Evolutionary conservation across 1,140 invertebrate genomes (phyloP).

Genomic region (Caerostris darwini): DNA sequence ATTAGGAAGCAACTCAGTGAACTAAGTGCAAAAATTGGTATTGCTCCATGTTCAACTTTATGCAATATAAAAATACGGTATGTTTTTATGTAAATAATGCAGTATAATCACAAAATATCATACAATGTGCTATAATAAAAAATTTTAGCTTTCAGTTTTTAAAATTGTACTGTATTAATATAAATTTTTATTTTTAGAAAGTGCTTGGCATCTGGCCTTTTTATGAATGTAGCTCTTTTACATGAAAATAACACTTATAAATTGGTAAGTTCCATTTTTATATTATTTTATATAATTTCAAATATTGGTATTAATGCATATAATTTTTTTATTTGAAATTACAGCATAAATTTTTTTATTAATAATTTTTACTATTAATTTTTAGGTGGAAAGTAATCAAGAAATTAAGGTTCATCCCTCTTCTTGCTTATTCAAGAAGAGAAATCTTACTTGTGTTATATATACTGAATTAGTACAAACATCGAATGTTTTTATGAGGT

Average conservation of each 20-base stretch:
- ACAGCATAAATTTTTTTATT: neutral
- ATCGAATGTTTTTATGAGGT: slow-evolving; percentile 88
- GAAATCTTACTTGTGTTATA: slow-evolving; percentile 86
- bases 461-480: slow-evolving; percentile 95
- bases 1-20: slow-evolving; percentile 91
- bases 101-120: neutral
- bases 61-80: slow-evolving; percentile 1
- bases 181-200: slow-evolving; percentile 23
- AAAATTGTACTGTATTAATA: slow-evolving; percentile 81
- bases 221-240: slow-evolving; percentile 94
- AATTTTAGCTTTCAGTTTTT: slow-evolving; percentile 83
- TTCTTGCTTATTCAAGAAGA: slow-evolving; percentile 88
- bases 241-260: slow-evolving; percentile 88
- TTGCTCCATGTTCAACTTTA: slow-evolving; percentile 81
- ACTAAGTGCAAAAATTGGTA: slow-evolving; percentile 88
- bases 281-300: too few relatives aligned
- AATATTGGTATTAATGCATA: neutral
- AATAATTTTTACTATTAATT: slow-evolving; percentile 80
- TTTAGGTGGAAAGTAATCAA: slow-evolving; percentile 82
- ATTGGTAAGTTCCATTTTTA: slow-evolving; percentile 84
- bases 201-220: slow-evolving; percentile 87
- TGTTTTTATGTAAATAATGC: neutral
- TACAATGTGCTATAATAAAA: slow-evolving; percentile 81
- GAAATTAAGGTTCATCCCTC: slow-evolving; percentile 91
- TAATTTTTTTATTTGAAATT: neutral